Percentiles rank a stretch among this genome's conserved stretches.
Evolutionary conservation across 2,797 vertebrate species (phyloP).

Genomic region (Echiichthys vipera): DNA sequence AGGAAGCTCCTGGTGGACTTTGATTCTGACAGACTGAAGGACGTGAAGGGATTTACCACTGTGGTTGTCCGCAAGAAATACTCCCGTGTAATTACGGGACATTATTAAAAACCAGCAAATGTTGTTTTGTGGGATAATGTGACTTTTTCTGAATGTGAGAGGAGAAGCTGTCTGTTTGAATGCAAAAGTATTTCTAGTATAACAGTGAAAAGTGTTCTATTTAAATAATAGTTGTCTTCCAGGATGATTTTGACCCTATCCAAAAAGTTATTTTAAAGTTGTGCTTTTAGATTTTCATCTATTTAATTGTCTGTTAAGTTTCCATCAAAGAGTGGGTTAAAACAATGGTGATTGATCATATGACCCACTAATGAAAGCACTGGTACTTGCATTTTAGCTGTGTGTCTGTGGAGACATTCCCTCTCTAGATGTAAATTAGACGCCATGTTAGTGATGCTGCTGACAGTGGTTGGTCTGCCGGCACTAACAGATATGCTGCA

Average conservation of each 20-base stretch:
- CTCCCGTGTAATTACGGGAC: neutral
- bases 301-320: too few species aligned
- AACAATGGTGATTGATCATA: too few species aligned
- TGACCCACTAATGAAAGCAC: too few species aligned
- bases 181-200: neutral
- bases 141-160: constrained; percentile 1
- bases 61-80: constrained; percentile 74
- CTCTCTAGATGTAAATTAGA: too few species aligned
- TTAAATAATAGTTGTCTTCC: neutral
- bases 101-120: neutral
- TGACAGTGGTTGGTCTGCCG: too few species aligned
- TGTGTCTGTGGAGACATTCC: too few species aligned
- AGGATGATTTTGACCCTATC: neutral
- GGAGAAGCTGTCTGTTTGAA: neutral
- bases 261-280: too few species aligned
- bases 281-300: too few species aligned
- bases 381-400: too few species aligned
- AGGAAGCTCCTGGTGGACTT: constrained; percentile 85
- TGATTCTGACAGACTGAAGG: constrained; percentile 82
- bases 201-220: neutral
- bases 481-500: too few species aligned
- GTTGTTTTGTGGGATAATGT: neutral
- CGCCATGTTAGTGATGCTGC: too few species aligned
- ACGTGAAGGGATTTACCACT: constrained; percentile 82
- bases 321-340: too few species aligned